Conservation (phyloP, 2,113 vertebrate species). For the Channa argus region DNA sequence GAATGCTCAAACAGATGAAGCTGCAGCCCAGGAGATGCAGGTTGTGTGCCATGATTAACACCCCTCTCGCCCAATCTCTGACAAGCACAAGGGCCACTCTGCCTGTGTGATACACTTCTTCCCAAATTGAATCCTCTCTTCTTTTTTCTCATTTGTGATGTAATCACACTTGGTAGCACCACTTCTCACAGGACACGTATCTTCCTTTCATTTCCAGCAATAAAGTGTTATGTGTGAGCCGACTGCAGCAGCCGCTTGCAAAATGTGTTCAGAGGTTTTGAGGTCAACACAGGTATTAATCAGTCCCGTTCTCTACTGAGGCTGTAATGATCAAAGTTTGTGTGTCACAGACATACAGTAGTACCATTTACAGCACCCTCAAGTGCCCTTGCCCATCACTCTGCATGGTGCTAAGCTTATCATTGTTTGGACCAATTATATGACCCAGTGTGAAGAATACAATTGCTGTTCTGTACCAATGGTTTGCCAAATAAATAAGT, state of each 20-base stretch:
- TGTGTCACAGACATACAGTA: constrained; percentile 54
- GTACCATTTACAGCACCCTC: constrained; percentile 70
- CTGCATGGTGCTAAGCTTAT: constrained; percentile 67
- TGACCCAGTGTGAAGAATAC: constrained; percentile 65
- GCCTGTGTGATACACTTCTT: constrained; percentile 74
- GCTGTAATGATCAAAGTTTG: constrained; percentile 77
- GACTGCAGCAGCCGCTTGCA: constrained; percentile 55
- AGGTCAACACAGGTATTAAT: constrained; percentile 70
- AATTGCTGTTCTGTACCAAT: constrained; percentile 69
- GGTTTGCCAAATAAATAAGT: constrained; percentile 78
- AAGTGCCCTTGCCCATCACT: constrained; percentile 69
- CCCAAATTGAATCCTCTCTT: constrained; percentile 77
- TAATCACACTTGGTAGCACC: constrained; percentile 62
- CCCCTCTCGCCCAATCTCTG: constrained; percentile 74
- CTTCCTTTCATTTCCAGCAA: constrained; percentile 72
- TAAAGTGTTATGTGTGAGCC: constrained; percentile 69
- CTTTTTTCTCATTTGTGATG: constrained; percentile 66
- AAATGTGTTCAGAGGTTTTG: constrained; percentile 52
- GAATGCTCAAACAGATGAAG: constrained; percentile 54
- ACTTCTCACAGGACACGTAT: constrained; percentile 64
- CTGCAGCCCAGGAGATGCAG: constrained; percentile 45
- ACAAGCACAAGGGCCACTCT: constrained; percentile 77
- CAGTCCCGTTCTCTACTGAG: constrained; percentile 56
- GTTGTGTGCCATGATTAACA: constrained; percentile 71
- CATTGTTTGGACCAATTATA: constrained; percentile 75